Percentiles rank a stretch among this genome's conserved stretches.
Evolutionary conservation across 1,140 invertebrate genomes (phyloP).

Genomic region (Penaeus indicus): DNA sequence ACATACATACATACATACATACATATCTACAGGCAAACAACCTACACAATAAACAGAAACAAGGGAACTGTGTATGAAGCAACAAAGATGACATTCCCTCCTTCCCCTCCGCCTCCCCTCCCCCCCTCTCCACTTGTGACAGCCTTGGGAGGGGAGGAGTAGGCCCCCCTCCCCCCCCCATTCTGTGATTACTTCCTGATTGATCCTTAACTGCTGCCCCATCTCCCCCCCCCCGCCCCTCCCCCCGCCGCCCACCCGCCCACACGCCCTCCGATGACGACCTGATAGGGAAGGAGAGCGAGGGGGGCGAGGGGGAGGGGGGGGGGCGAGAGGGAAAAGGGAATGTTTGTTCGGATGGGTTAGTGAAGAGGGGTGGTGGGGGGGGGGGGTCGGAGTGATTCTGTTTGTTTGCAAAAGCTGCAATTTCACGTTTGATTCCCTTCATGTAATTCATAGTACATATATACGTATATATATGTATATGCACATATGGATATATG

Average conservation of each 20-base stretch:
- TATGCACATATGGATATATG: neutral
- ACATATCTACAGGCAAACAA: too few relatives aligned
- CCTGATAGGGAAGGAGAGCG: neutral
- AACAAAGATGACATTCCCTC: too few relatives aligned
- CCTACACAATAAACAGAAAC: too few relatives aligned
- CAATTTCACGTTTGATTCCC: too few relatives aligned
- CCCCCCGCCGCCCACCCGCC: neutral
- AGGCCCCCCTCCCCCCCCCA: neutral
- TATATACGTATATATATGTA: conserved; percentile 29
- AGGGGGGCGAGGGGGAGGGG: too few relatives aligned
- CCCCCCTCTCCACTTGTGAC: neutral
- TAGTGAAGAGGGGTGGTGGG: too few relatives aligned
- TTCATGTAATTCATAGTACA: neutral
- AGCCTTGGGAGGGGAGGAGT: neutral
- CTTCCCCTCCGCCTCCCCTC: too few relatives aligned
- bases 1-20: too few relatives aligned
- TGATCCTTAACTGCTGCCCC: conserved; percentile 41
- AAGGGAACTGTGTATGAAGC: too few relatives aligned
- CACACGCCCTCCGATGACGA: neutral
- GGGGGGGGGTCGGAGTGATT: too few relatives aligned
- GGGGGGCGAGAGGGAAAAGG: neutral
- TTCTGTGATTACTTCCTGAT: conserved; percentile 50
- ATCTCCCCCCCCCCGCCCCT: neutral
- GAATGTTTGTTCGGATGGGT: neutral
- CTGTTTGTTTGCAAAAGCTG: neutral